Percentiles rank a stretch among this genome's conserved stretches.
Conservation (phyloP, 2,797 vertebrate genomes). For the Artibeus jamaicensis region DNA sequence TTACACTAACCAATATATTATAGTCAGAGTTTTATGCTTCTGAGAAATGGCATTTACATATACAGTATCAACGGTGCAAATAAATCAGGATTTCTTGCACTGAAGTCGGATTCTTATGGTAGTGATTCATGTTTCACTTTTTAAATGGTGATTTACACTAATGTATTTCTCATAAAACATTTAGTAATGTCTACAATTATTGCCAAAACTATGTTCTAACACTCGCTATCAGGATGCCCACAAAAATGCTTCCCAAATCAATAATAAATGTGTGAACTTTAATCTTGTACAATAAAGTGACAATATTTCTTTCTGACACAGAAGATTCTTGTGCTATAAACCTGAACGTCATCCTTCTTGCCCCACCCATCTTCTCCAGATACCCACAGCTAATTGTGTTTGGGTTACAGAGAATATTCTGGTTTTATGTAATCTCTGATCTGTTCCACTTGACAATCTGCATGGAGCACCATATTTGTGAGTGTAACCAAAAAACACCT, state of each 20-base stretch:
- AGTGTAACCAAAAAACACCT: background rate
- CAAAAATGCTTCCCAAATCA: slow-evolving; percentile 52
- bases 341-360: background rate
- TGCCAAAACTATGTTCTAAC: slow-evolving; percentile 71
- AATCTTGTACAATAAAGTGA: slow-evolving; percentile 58
- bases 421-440: background rate
- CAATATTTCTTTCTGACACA: slow-evolving; percentile 62
- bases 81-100: slow-evolving; percentile 72
- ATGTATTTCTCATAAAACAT: slow-evolving; percentile 78
- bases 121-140: slow-evolving; percentile 74
- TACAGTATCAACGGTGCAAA: slow-evolving; percentile 66
- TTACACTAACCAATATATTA: slow-evolving; percentile 76
- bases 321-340: slow-evolving; percentile 22
- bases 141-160: slow-evolving; percentile 74
- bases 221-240: slow-evolving; percentile 56
- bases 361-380: background rate
- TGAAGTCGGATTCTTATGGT: slow-evolving; percentile 69
- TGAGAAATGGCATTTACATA: slow-evolving; percentile 78
- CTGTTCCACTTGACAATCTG: background rate
- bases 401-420: background rate
- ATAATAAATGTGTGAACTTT: slow-evolving; percentile 66
- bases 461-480: background rate
- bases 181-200: slow-evolving; percentile 69
- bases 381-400: background rate
- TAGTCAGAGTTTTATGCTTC: slow-evolving; percentile 69